Conservation (phyloP, 2,113 vertebrate genomes). For the Maccullochella peelii region DNA sequence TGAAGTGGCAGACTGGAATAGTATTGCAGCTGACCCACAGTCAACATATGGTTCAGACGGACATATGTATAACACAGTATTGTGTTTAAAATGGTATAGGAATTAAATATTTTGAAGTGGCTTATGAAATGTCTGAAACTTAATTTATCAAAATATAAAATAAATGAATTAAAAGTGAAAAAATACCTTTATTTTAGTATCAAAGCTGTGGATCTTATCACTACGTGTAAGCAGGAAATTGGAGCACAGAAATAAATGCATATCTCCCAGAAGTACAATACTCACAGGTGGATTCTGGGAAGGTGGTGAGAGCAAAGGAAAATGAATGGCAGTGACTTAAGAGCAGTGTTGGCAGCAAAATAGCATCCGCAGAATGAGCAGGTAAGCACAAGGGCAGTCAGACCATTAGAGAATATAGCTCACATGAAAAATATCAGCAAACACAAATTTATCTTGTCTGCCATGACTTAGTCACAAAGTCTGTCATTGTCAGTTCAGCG, state of each 20-base stretch:
- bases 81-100: not conserved
- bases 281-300: slow-evolving; percentile 32
- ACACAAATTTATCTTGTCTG: not conserved
- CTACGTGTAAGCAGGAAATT: not conserved
- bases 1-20: not conserved
- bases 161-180: not conserved
- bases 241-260: slow-evolving; percentile 2
- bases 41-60: not conserved
- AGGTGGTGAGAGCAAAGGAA: slow-evolving; percentile 25
- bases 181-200: not conserved
- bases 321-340: slow-evolving; percentile 6
- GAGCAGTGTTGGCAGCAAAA: slow-evolving; percentile 17
- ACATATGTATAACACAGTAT: not conserved
- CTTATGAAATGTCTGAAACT: not conserved
- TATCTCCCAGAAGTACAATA: slow-evolving; percentile 8
- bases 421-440: not conserved
- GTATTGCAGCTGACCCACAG: not conserved
- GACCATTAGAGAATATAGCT: not conserved
- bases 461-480: not conserved
- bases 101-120: not conserved
- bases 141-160: not conserved
- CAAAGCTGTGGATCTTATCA: not conserved
- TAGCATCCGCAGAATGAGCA: not conserved
- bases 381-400: not conserved
- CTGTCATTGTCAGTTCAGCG: not conserved